Evolutionary conservation across 2,113 vertebrate species (phyloP).

Genomic region (Microcebus tavaratra): DNA sequence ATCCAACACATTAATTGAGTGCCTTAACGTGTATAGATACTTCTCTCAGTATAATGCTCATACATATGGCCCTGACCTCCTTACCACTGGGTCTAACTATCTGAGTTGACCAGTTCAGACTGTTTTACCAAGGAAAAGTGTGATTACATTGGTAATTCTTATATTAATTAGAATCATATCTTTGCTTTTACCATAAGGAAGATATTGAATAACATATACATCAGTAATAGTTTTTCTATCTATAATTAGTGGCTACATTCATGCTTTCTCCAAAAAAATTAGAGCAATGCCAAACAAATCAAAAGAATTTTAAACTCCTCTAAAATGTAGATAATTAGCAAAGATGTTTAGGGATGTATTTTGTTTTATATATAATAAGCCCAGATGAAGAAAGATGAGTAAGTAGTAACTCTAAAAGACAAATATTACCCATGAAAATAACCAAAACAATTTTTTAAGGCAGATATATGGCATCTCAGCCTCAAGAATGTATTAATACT

Average conservation of each 20-base stretch:
- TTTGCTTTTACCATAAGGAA: not conserved
- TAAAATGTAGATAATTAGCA: conserved; percentile 21
- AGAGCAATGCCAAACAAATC: not conserved
- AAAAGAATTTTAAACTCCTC: not conserved
- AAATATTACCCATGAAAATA: conserved; percentile 1
- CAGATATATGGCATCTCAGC: not conserved
- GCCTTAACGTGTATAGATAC: not conserved
- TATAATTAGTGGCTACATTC: not conserved
- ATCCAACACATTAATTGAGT: not conserved
- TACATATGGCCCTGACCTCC: not conserved
- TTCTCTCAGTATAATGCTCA: not conserved
- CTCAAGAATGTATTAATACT: not conserved
- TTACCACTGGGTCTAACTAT: not conserved
- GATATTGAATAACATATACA: not conserved
- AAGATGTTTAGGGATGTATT: not conserved
- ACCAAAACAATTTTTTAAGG: not conserved
- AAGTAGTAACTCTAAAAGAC: conserved; percentile 39
- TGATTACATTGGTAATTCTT: not conserved
- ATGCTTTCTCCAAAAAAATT: not conserved
- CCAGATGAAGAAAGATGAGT: conserved; percentile 6
- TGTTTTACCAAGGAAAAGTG: not conserved
- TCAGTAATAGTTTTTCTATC: not conserved
- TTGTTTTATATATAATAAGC: conserved; percentile 7
- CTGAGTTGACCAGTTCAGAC: not conserved
- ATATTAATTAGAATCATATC: not conserved